A percentile compares a stretch with the other conserved stretches of the same genome.
These are phyloP conservation scores for Drosophila varians DNA, from an alignment of 1,140 invertebrate species.

Conservation along the genomic window DNA sequence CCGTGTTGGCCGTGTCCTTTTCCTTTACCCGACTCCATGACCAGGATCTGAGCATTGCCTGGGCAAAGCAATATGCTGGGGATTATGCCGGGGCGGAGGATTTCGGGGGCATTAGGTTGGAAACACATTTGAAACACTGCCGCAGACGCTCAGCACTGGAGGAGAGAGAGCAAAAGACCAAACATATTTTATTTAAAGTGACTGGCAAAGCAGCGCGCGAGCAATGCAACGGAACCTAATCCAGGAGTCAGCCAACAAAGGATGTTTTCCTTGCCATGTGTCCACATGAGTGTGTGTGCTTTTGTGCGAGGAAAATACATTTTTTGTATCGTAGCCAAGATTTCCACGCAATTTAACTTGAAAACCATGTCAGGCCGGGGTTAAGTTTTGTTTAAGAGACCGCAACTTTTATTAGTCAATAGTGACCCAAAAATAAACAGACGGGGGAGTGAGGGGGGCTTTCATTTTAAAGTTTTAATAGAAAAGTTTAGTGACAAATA, in stretches of 20 bases:
- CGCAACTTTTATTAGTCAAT: slow-evolving; percentile 36
- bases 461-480: neutral
- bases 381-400: slow-evolving; percentile 50
- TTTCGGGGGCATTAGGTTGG: slow-evolving; percentile 81
- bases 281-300: slow-evolving; percentile 3
- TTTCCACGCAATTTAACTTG: slow-evolving; percentile 81
- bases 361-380: slow-evolving; percentile 66
- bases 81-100: slow-evolving; percentile 71
- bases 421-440: slow-evolving; percentile 24
- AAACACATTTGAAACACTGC: slow-evolving; percentile 80
- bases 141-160: slow-evolving; percentile 37
- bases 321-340: slow-evolving; percentile 73
- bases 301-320: slow-evolving; percentile 18
- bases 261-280: slow-evolving; percentile 40
- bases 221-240: slow-evolving; percentile 70
- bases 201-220: slow-evolving; percentile 63
- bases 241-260: slow-evolving; percentile 68
- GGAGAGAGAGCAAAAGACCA: slow-evolving; percentile 55
- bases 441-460: neutral
- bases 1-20: slow-evolving; percentile 22
- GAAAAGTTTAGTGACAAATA: neutral
- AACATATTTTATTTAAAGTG: slow-evolving; percentile 82
- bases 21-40: slow-evolving; percentile 17
- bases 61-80: slow-evolving; percentile 76
- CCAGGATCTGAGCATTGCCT: slow-evolving; percentile 27